Evolutionary conservation across 2,888 invertebrate genomes (phyloP), one percentile per base, ranked within the genome.

Genomic region (Nysson spinosus): DNA sequence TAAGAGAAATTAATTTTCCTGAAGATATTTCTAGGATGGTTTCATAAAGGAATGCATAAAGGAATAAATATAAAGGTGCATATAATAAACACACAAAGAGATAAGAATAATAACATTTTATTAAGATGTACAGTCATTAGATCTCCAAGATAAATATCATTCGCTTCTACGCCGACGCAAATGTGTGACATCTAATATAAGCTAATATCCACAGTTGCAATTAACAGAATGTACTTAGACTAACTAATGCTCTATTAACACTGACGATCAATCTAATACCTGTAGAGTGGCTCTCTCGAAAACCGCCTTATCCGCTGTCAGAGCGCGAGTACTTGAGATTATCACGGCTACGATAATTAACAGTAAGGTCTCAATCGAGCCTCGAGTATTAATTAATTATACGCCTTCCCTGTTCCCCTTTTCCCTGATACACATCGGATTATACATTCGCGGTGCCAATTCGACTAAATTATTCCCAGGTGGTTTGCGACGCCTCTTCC

Each of bases 291-390:
- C 51, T 22, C 56, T 40, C 49, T 56, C 30, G 43, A 58, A 62
- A 58, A 57, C 61, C 65, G 61, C 52, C 61, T 65, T 44, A 71
- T 52, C 47, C 54, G 46, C 24, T 14, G 49, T 17, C 16, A 32
- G 50, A 28, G 20, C 49, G 34, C 35, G 16, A 35, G 39, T 16
- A 32, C 39, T 39, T 49, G 34, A 47, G 50, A 64, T 70, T 69
- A 64, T 52, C 49, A 30, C n/a, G 16, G 46, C 26, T 17, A 12
- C 24, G 46, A 54, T 65, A 61, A 65, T 69, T 69, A 69, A 69
- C 65, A 54, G 44, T 65, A 50, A 52, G 56, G 16, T 57, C 34
- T 39, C 35, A 49, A 46, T 46, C 52, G 34, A 46, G 22, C 37
- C 26, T 51, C 30, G 22, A 12, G 22, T 46, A 49, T 67, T 58